Conservation (phyloP, 2,797 vertebrate genomes). For the Sarcoramphus papa region DNA sequence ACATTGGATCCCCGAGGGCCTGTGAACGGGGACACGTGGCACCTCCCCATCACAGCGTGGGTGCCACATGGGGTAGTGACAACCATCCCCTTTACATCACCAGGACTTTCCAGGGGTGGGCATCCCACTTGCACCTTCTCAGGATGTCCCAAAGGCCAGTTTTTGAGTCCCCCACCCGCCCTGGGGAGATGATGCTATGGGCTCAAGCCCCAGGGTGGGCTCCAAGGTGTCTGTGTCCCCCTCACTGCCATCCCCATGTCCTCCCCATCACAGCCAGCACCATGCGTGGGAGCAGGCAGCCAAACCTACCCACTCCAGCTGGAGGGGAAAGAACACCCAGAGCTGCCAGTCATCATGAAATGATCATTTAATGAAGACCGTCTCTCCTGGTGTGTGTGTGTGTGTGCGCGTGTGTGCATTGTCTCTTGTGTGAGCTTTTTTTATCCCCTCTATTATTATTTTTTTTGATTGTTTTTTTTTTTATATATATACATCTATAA, state of each 20-base stretch:
- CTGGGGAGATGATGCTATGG: background rate
- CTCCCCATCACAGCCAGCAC: background rate
- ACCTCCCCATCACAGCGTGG: fast-evolving
- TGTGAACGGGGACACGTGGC: fast-evolving
- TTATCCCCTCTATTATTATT: slow-evolving; percentile 47
- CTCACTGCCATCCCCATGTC: too few species aligned
- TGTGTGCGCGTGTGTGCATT: background rate
- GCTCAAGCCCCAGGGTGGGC: background rate
- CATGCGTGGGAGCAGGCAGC: fast-evolving
- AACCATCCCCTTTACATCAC: background rate
- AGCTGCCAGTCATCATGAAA: slow-evolving; percentile 82
- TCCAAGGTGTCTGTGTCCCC: background rate
- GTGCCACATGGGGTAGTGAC: background rate
- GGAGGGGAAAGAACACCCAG: background rate
- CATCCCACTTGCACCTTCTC: background rate
- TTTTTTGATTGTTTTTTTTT: slow-evolving; percentile 5
- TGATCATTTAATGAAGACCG: slow-evolving; percentile 98
- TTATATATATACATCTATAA: slow-evolving; percentile 99
- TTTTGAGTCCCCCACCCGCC: fast-evolving
- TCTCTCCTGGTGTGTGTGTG: slow-evolving; percentile 67
- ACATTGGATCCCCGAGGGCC: fast-evolving
- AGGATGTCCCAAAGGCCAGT: background rate
- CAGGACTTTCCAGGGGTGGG: background rate
- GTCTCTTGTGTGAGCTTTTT: slow-evolving; percentile 26
- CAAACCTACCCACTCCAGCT: background rate